A percentile compares a stretch with the other conserved stretches of the same genome.
Conservation (phyloP, 2,797 vertebrate species). For the Catharus ustulatus region DNA sequence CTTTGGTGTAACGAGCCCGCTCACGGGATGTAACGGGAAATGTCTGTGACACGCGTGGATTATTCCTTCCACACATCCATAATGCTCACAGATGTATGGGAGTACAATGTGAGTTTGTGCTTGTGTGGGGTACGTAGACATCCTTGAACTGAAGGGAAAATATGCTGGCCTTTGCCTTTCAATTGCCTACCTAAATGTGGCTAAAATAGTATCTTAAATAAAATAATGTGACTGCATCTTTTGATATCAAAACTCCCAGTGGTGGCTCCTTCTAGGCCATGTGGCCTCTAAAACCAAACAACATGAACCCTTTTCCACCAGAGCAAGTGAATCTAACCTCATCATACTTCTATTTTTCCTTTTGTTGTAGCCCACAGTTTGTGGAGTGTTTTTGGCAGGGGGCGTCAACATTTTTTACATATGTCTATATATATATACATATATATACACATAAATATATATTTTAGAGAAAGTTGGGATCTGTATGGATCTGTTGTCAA, state of each 20-base stretch:
- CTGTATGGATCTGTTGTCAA: neutral
- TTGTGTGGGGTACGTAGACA: neutral
- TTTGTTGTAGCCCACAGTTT: neutral
- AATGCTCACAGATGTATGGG: rapidly evolving
- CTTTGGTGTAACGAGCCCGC: neutral
- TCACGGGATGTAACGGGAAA: neutral
- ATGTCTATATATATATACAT: no score
- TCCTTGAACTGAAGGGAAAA: neutral
- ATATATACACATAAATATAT: no score
- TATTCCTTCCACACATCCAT: neutral
- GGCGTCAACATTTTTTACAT: no score
- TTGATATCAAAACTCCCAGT: neutral
- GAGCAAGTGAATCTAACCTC: neutral
- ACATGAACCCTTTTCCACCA: neutral
- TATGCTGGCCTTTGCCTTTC: slow-evolving; percentile 36
- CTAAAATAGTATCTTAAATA: slow-evolving; percentile 10
- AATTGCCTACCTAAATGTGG: slow-evolving; percentile 18
- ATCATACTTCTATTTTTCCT: neutral
- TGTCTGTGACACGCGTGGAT: neutral
- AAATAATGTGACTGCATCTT: slow-evolving; percentile 3
- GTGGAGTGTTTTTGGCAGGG: neutral
- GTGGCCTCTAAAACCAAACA: neutral
- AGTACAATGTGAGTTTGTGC: neutral
- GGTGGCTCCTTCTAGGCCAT: neutral
- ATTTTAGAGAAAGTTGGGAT: neutral